phyloP scores from a whole-genome alignment of 2,113 vertebrate species.

The Poecile atricapillus region DNA sequence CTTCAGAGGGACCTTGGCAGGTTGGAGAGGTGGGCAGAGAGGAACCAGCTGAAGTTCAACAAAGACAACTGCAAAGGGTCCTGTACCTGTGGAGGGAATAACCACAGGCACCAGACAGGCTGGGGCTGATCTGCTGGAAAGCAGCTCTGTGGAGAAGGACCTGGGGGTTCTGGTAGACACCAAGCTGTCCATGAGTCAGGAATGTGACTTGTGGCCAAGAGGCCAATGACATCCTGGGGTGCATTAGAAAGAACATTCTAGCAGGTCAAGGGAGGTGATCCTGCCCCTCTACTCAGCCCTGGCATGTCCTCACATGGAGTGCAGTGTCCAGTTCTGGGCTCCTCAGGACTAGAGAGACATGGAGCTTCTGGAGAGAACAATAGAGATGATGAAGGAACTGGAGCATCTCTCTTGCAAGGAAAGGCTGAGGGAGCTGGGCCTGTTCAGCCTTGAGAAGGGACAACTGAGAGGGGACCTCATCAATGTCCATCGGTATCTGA shows the following conservation, averaged over 20 bases:
- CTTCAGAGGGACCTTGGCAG: not conserved
- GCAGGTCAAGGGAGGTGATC: not conserved
- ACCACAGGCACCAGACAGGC: too few species aligned
- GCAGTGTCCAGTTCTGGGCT: not conserved
- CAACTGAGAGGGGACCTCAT: not conserved
- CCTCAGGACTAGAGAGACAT: not conserved
- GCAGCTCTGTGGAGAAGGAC: too few species aligned
- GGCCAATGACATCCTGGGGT: not conserved
- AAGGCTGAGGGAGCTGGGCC: not conserved
- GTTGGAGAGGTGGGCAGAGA: not conserved
- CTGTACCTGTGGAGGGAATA: too few species aligned
- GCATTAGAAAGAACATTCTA: not conserved
- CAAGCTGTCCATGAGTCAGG: not conserved
- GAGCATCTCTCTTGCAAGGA: not conserved
- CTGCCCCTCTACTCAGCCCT: not conserved
- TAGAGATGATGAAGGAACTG: not conserved
- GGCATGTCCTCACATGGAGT: fast-evolving
- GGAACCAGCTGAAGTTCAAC: not conserved
- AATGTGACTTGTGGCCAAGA: not conserved
- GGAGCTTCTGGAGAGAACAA: not conserved
- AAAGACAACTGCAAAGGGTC: not conserved
- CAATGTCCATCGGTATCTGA: not conserved
- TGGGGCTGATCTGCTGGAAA: too few species aligned
- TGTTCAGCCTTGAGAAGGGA: not conserved
- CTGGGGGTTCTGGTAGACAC: too few species aligned